Evolutionary conservation across 2,797 vertebrate species (phyloP), one percentile per base, ranked within the genome.

Genomic region (Poecilia velifera): DNA sequence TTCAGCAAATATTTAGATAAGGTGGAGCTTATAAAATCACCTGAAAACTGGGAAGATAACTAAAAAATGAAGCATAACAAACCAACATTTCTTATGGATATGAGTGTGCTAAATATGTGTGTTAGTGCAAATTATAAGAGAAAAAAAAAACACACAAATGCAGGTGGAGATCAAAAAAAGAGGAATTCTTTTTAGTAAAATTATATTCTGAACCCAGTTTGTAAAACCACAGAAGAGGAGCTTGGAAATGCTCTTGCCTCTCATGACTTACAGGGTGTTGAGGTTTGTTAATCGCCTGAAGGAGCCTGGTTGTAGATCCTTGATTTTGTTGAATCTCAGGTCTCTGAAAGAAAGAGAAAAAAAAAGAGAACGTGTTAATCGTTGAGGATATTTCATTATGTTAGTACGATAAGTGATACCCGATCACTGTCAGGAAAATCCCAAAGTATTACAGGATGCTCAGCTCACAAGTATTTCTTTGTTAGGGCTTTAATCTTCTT

Each of bases 281-380:
- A 99, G 94, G 93, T 97, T 98, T 90, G 97, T 97, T 87, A 99
- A 94, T 76, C 95, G 93, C 90, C 90, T 95, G 93, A 99, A 98
- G 59, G 98, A 96, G 79, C 96, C 97, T 1, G 96, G 95, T 57
- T 97, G 97, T 88, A 99, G 97, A 92, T 99, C 98, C 91, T 97
- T 97, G 93, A 99, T 98, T 95, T 98, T 97, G 94, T 99, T 99
- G 91, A 99, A 99, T 86, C 98, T 97, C 85, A 99, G 93, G 86
- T 99, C 98, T 93, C 98, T 99, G 95, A 2, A 79, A 85, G 91
- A 75, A 34, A 34, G 34, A 34, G 34, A 80, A 79, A 79, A 85
- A 85, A 80, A 79, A 79, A 74, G 3, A 74, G 90, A 72, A 81
- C 0, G 47, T 0, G 18, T 51, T 76, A 7, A 25, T 66, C 0